phyloP scores from a whole-genome alignment of 2,113 vertebrate genomes.

The Zosterops pallidus region DNA sequence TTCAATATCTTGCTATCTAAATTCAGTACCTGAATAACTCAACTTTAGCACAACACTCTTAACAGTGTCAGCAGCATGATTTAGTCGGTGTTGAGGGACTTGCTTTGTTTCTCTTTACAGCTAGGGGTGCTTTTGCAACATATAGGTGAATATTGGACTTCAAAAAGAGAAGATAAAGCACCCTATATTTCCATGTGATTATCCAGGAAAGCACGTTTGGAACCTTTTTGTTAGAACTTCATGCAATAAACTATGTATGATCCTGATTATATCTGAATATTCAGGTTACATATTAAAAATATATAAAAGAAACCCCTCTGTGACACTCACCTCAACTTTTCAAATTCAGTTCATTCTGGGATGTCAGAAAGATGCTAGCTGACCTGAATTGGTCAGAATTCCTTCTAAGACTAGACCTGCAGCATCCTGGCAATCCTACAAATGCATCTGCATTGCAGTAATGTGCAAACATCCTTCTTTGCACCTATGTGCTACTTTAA shows the following conservation, averaged over 20 bases:
- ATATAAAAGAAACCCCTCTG: neutral
- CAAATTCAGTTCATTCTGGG: neutral
- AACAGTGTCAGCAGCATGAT: neutral
- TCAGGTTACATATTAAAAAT: neutral
- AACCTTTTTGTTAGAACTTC: neutral
- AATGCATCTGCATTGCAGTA: neutral
- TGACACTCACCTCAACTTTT: neutral
- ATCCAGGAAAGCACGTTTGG: neutral
- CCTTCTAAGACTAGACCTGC: neutral
- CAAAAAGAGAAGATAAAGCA: no score
- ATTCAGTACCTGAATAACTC: neutral
- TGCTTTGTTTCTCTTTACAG: neutral
- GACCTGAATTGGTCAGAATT: neutral
- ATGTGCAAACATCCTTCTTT: neutral
- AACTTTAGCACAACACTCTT: neutral
- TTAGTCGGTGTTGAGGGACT: neutral
- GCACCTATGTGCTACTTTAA: neutral
- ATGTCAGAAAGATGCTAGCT: neutral
- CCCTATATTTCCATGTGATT: neutral
- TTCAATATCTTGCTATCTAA: neutral
- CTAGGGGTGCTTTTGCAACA: neutral
- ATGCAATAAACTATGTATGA: neutral
- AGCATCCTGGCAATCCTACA: neutral
- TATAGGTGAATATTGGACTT: neutral
- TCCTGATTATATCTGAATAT: neutral